Percentiles rank a stretch among this genome's conserved stretches.
Evolutionary conservation across 2,113 vertebrate species (phyloP).

Genomic region (Loxodonta africana): DNA sequence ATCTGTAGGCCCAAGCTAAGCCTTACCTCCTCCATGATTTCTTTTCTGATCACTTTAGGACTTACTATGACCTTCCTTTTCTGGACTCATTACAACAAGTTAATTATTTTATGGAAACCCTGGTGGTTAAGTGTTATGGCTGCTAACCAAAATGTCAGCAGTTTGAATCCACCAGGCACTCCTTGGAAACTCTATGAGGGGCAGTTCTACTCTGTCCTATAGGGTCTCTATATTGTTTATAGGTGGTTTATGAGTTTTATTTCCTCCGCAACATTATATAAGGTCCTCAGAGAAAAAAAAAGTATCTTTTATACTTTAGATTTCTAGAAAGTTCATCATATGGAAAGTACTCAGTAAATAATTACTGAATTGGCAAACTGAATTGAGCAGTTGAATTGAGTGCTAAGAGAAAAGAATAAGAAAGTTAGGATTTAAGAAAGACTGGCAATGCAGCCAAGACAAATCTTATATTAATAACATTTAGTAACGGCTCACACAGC

Average conservation of each 20-base stretch:
- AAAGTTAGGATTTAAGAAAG: background rate
- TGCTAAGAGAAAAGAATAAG: background rate
- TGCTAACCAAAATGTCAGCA: too few relatives aligned
- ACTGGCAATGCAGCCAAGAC: background rate
- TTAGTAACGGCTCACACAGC: background rate
- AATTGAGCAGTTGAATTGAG: background rate
- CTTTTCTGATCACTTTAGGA: background rate
- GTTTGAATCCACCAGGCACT: too few relatives aligned
- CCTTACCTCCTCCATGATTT: background rate
- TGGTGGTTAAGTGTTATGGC: too few relatives aligned
- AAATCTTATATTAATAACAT: background rate
- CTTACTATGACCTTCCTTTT: background rate
- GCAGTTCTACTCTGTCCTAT: too few relatives aligned
- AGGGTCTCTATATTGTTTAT: background rate
- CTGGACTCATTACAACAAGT: background rate
- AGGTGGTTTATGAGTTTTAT: background rate
- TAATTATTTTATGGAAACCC: background rate
- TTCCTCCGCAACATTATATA: background rate
- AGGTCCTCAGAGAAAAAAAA: background rate
- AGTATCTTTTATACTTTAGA: background rate
- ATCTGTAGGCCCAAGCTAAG: background rate
- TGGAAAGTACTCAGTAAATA: background rate
- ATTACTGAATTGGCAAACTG: background rate
- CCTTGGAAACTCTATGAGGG: too few relatives aligned
- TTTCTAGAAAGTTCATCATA: background rate